Base-by-base conservation (phyloP, 2,797 vertebrate species). In the Forpus xanthops region DNA sequence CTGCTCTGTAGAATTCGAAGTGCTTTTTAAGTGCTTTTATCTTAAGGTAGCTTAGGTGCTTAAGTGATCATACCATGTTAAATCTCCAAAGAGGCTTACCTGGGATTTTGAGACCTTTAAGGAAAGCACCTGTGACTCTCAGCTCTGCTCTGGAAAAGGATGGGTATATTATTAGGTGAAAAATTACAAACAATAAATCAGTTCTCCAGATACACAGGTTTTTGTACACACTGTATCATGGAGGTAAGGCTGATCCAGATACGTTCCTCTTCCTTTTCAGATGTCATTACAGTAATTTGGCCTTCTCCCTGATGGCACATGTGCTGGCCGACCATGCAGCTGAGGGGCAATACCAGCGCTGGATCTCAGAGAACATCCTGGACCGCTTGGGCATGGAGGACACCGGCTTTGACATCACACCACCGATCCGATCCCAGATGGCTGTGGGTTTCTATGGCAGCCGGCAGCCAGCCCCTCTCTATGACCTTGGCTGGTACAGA, bases 201-300 rank as follows among this genome's bases (percentile, higher is more conserved):
- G 52, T 60, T 55, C 60, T 31, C 35, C 49, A 91, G 65, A 90
- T 82, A 33, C 2, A 27, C 3, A 41, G 8, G 9, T 1, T 15
- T 74, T 56, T 68, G 47, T 15, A 49, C 5, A 4, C 27, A 12
- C 11, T 4, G 13, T 7, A 5, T 19, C 37, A 15, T 17, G 23
- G 49, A 44, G 15, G 42, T 12, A 18, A 65, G 35, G 15, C 60
- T 44, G n/a, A 73, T 15, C 33, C 70, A 17, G 7, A 53, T 4
- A 6, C 35, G 23, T 81, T 39, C 13, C 41, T 55, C 28, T 79
- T 20, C 58, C 44, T 53, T 58, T 94, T 11, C 93, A 99, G 99
- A 72, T 99, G 99, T 94, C 99, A 99, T 96, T 99, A 99, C 96
- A 99, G 99, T 96, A 99, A 99, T 68, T 91, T 99, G 72, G 99